Evolutionary conservation across 2,113 vertebrate species (phyloP).

Genomic region (Promerops cafer): DNA sequence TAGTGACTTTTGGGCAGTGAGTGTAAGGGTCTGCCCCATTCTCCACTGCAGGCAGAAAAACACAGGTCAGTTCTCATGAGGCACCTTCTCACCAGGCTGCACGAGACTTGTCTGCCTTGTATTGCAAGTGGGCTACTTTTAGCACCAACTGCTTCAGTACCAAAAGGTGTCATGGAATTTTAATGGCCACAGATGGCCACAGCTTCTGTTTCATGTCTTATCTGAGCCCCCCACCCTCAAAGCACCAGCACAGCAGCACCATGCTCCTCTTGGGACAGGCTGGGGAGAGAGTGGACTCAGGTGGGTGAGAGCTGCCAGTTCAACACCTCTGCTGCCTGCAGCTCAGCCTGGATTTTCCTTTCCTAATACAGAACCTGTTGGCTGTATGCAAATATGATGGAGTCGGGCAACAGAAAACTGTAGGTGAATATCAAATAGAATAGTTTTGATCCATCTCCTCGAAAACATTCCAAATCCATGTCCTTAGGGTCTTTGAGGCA

Average conservation of each 20-base stretch:
- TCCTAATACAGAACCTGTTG: not conserved
- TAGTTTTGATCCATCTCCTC: not conserved
- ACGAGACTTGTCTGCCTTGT: not conserved
- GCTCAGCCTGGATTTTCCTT: not conserved
- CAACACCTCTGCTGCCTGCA: not conserved
- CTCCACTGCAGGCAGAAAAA: not conserved
- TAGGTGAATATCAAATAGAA: not conserved
- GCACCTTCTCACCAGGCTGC: not conserved
- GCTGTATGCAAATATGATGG: not conserved
- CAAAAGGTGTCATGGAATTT: conserved; percentile 55
- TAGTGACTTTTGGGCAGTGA: not conserved
- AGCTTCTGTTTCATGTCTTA: conserved; percentile 18
- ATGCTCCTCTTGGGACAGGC: not conserved
- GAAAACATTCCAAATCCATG: not conserved
- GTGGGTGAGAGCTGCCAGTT: not conserved
- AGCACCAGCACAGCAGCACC: not conserved
- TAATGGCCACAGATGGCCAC: conserved; percentile 45
- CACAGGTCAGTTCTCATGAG: rapidly evolving
- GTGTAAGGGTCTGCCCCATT: rapidly evolving
- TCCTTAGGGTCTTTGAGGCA: not conserved
- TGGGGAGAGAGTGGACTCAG: not conserved
- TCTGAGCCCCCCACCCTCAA: not conserved
- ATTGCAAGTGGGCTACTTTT: not conserved
- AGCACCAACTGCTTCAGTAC: not conserved
- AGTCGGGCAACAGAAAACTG: not conserved